Conservation (phyloP, 2,888 invertebrate species). For the Nomada ferruginata region DNA sequence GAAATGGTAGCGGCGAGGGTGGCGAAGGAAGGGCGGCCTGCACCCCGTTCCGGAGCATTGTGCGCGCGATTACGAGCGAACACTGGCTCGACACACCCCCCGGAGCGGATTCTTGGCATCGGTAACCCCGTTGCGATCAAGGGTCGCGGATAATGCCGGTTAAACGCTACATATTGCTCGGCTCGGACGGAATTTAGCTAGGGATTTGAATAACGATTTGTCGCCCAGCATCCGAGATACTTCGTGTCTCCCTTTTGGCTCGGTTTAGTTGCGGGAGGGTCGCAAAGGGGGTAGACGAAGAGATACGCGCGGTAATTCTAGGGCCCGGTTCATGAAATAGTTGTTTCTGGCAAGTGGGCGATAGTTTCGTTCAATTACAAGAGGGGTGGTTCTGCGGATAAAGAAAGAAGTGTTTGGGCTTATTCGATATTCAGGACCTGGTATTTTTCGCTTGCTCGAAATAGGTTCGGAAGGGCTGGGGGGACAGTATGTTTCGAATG, state of each 20-base stretch:
- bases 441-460: too few species aligned
- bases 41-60: slow-evolving; percentile 54
- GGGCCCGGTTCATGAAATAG: slow-evolving; percentile 28
- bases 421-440: too few species aligned
- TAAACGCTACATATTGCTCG: slow-evolving; percentile 84
- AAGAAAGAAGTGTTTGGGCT: too few species aligned
- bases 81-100: slow-evolving; percentile 38
- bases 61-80: slow-evolving; percentile 53
- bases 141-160: slow-evolving; percentile 79
- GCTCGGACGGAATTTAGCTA: slow-evolving; percentile 80
- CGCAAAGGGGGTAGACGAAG: background rate
- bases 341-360: slow-evolving; percentile 7
- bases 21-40: slow-evolving; percentile 45
- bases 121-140: slow-evolving; percentile 68
- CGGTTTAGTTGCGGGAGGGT: background rate
- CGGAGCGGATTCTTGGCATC: slow-evolving; percentile 53
- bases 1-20: slow-evolving; percentile 68
- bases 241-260: background rate
- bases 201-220: slow-evolving; percentile 81
- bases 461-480: too few species aligned
- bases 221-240: slow-evolving; percentile 40
- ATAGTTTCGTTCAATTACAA: too few species aligned
- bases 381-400: too few species aligned
- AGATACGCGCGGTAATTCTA: slow-evolving; percentile 1
- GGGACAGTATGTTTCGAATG: too few species aligned